phyloP scores from a whole-genome alignment of 2,797 vertebrate species.

The Xenentodon cancila region DNA sequence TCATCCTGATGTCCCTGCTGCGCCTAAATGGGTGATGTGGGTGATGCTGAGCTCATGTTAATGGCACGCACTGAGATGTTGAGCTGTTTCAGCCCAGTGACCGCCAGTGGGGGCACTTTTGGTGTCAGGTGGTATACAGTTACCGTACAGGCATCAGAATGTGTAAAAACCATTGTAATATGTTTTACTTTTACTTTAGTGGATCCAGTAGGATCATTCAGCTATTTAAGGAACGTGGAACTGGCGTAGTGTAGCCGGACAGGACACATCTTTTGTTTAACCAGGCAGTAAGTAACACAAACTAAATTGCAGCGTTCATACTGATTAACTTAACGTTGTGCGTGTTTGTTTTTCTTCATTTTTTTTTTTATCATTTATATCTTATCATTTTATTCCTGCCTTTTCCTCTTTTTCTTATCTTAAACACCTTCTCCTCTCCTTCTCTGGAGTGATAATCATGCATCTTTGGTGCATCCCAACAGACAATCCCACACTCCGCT shows the following conservation, averaged over 20 bases:
- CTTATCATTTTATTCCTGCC: constrained; percentile 5
- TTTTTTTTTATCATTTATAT: constrained; percentile 1
- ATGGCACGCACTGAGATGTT: constrained; percentile 42
- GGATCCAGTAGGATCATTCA: constrained; percentile 8
- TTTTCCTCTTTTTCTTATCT: constrained; percentile 26
- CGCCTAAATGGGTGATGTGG: constrained; percentile 45
- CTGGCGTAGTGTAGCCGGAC: constrained; percentile 10
- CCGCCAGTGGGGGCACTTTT: constrained; percentile 33
- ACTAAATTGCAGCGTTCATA: constrained; percentile 3
- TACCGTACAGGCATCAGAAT: constrained; percentile 3
- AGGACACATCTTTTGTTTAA: constrained; percentile 37
- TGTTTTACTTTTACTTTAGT: constrained; percentile 9
- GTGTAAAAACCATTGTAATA: neutral
- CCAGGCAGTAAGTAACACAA: constrained; percentile 12
- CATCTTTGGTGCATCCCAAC: constrained; percentile 51
- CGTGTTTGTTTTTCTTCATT: constrained; percentile 14
- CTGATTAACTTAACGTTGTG: constrained; percentile 28
- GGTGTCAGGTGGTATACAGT: constrained; percentile 16
- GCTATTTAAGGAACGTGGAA: constrained; percentile 22
- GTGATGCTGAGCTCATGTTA: constrained; percentile 43
- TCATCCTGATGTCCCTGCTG: constrained; percentile 35
- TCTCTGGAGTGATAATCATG: constrained; percentile 48
- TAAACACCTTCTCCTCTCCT: constrained; percentile 28
- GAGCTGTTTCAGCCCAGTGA: constrained; percentile 45
- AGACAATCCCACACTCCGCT: constrained; percentile 62